Base-by-base conservation (phyloP, 2,797 vertebrate genomes). In the Cossypha polioptera region DNA sequence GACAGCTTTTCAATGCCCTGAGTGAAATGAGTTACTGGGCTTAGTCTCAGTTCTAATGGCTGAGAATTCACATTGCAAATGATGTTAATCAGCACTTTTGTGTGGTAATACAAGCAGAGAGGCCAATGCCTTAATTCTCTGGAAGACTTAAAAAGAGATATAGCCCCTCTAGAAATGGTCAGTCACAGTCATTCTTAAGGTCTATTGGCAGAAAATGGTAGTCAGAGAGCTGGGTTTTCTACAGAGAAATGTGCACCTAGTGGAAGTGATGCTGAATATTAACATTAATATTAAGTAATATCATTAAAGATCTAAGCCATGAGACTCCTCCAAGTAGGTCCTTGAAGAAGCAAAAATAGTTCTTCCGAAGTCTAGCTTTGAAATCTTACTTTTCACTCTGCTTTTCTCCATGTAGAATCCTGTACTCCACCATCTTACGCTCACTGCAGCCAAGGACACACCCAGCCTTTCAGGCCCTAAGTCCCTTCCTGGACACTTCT, bases 11-110 rank as follows among this genome's bases (percentile, higher is more conserved):
- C 74, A 55, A 33, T 71, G 62, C 9, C 35, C 17, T 62, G 19
- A 67, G 55, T 80, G 62, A 95, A 95, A 95, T 86, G 9, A 87
- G 86, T 92, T 87, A 80, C 71, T 53, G 58, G 11, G 42, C 61
- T 92, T 80, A 73, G n/a, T 85, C 42, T 48, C 65, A 55, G 75
- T 81, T 69, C 50, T 73, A 88, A 72, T 36, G 28, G 65, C 71
- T 33, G 75, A 58, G 13, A 65, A 91, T 76, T 19, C 62, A 83
- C 40, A 76, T 33, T 71, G 55, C 13, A 93, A 85, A 84, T 76
- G 11, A 67, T 55, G 65, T 81, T 87, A 83, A 89, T 26, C 88
- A 54, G 12, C 76, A 86, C 18, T 42, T 33, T 93, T 55, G 7
- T 79, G 31, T 57, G 40, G 21, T 59, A 90, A 82, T 31, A 50